Evolutionary conservation across 2,888 invertebrate genomes (phyloP).

Genomic region (Halictus ligatus): DNA sequence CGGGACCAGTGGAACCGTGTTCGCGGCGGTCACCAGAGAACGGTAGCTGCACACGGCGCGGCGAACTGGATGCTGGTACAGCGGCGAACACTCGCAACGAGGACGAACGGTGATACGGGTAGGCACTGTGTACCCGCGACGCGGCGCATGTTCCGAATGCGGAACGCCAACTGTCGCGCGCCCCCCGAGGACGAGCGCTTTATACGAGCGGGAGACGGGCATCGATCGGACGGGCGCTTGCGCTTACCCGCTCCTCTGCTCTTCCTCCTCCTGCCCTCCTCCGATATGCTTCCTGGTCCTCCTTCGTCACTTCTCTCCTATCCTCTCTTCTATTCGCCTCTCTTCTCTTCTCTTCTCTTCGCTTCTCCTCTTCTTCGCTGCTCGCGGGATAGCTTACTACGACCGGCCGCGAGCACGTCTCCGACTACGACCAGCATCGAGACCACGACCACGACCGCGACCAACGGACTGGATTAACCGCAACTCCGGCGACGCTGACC

Average conservation of each 20-base stretch:
- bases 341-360: conserved; percentile 37
- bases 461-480: conserved; percentile 70
- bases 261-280: conserved; percentile 58
- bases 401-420: conserved; percentile 9
- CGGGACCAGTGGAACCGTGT: neutral
- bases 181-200: conserved; percentile 82
- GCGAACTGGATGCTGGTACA: neutral
- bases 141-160: conserved; percentile 80
- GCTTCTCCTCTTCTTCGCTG: neutral
- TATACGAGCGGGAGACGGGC: conserved; percentile 81
- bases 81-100: conserved; percentile 19
- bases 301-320: conserved; percentile 54
- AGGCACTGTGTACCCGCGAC: conserved; percentile 66
- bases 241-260: conserved; percentile 78
- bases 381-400: neutral
- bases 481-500: conserved; percentile 65
- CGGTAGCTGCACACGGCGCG: neutral
- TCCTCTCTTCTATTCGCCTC: conserved; percentile 47
- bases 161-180: conserved; percentile 82
- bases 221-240: conserved; percentile 84
- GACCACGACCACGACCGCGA: conserved; percentile 65
- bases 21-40: neutral
- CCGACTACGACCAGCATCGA: conserved; percentile 60
- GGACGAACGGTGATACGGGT: conserved; percentile 21
- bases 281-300: conserved; percentile 69